phyloP scores from a whole-genome alignment of 2,113 vertebrate genomes.

The Garra rufa region DNA sequence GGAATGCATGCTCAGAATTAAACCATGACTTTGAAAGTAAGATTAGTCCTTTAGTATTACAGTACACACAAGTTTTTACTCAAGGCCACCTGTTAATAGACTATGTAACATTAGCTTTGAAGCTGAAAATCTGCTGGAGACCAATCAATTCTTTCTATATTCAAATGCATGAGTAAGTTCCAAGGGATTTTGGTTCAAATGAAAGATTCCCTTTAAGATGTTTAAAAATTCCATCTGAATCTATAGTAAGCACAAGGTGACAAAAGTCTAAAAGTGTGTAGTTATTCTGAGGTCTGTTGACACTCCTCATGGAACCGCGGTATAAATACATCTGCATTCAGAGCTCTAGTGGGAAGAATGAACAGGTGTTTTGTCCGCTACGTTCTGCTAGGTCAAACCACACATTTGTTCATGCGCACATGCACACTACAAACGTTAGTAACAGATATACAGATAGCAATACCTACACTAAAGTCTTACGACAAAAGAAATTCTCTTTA shows the following conservation, averaged over 20 bases:
- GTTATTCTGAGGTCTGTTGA: conserved; percentile 61
- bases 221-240: neutral
- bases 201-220: neutral
- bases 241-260: conserved; percentile 17
- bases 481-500: neutral
- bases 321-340: conserved; percentile 55
- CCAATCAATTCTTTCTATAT: neutral
- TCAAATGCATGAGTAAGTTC: neutral
- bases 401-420: conserved; percentile 22
- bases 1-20: neutral
- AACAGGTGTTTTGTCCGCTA: conserved; percentile 68
- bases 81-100: neutral
- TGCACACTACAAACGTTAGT: conserved; percentile 9
- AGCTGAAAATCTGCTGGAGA: neutral
- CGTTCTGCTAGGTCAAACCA: conserved; percentile 57
- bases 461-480: neutral
- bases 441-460: conserved; percentile 28
- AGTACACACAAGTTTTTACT: too few species aligned
- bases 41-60: conserved; percentile 1
- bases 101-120: neutral
- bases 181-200: neutral
- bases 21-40: neutral
- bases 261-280: conserved; percentile 25
- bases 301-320: conserved; percentile 57
- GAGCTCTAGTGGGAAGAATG: conserved; percentile 57